A percentile compares a stretch with the other conserved stretches of the same genome.
Evolutionary conservation across 2,797 vertebrate species (phyloP).

Genomic region (Euphonia xanthogaster): DNA sequence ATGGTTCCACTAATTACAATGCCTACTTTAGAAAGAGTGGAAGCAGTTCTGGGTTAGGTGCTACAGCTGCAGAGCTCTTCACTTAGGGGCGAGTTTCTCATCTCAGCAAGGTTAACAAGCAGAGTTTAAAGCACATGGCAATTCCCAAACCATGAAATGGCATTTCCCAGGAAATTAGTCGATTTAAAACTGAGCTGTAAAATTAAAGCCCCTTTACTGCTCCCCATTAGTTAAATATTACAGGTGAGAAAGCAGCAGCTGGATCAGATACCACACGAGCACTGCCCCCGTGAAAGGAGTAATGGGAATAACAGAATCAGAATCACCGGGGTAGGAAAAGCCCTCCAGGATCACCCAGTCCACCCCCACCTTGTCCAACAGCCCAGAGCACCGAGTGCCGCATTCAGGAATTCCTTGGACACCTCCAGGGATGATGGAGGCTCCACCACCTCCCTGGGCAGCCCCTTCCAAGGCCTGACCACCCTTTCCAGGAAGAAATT

Average conservation of each 20-base stretch:
- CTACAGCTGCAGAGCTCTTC: neutral
- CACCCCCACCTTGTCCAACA: neutral
- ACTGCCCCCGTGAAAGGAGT: neutral
- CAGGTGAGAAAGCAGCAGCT: neutral
- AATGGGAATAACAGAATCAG: neutral
- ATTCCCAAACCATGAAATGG: neutral
- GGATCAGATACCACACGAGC: neutral
- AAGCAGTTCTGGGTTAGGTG: neutral
- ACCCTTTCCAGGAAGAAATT: neutral
- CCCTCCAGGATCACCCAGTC: neutral
- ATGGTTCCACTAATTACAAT: neutral
- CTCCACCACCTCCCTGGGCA: neutral
- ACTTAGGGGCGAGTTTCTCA: neutral
- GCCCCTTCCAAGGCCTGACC: neutral
- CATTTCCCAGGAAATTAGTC: neutral
- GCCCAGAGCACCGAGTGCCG: neutral
- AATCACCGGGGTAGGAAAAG: neutral
- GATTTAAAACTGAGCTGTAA: neutral
- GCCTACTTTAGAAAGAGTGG: neutral
- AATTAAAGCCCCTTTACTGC: neutral
- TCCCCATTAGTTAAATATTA: neutral
- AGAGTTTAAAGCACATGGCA: neutral
- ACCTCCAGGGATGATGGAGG: neutral
- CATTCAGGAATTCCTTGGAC: neutral
- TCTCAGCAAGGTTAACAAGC: neutral